phyloP scores from a whole-genome alignment of 64 coral and sea anemone species.

The Exaiptasia diaphana region DNA sequence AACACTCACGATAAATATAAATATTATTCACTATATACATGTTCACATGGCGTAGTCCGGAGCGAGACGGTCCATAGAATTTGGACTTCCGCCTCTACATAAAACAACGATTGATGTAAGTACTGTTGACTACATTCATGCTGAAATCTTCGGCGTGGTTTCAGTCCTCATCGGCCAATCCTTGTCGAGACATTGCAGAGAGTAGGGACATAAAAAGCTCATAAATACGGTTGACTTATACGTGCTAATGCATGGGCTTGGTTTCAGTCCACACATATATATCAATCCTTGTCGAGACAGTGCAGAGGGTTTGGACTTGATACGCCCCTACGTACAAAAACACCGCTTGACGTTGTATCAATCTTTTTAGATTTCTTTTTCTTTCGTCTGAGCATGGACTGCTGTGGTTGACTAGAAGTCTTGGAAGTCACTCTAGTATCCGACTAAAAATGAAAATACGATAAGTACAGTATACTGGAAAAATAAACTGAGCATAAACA shows the following conservation, averaged over 20 bases:
- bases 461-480: not conserved
- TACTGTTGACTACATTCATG: no score
- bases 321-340: slow-evolving; percentile 81
- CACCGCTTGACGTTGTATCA: slow-evolving; percentile 49
- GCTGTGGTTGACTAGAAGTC: slow-evolving; percentile 15
- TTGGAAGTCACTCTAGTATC: not conserved
- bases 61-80: no score
- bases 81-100: no score
- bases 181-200: slow-evolving; percentile 41
- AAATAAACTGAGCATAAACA: no score
- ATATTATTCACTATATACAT: no score
- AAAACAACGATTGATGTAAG: no score
- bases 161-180: not conserved
- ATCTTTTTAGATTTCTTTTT: slow-evolving; percentile 85
- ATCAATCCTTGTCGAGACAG: slow-evolving; percentile 15
- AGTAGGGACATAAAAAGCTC: slow-evolving; percentile 67
- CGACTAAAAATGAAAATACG: not conserved
- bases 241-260: no score
- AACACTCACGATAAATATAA: no score
- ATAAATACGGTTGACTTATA: no score
- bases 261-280: not conserved
- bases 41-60: no score
- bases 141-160: no score
- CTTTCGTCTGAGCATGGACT: slow-evolving; percentile 75
- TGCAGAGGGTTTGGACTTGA: slow-evolving; percentile 74